Evolutionary conservation across 1,140 invertebrate genomes (phyloP).

Genomic region (Apis florea): DNA sequence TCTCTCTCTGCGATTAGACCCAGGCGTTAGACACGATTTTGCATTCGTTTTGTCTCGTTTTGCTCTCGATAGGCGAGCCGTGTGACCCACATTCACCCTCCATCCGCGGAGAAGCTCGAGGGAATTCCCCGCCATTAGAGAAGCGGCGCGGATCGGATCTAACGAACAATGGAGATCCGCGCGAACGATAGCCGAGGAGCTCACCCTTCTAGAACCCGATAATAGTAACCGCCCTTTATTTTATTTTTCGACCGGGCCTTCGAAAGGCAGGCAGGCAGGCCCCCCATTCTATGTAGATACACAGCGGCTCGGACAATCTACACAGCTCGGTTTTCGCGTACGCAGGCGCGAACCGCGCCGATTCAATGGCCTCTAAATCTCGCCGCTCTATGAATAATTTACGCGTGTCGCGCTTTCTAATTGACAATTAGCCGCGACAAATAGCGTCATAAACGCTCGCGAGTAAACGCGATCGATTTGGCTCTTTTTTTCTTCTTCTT

Average conservation of each 20-base stretch:
- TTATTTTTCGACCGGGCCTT: constrained; percentile 24
- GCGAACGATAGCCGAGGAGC: constrained; percentile 2
- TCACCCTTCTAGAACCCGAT: neutral
- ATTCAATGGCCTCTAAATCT: constrained; percentile 52
- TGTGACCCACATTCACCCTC: constrained; percentile 28
- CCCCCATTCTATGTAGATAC: constrained; percentile 48
- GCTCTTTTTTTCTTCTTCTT: neutral
- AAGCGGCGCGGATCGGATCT: neutral
- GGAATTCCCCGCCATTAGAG: constrained; percentile 37
- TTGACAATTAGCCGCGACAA: constrained; percentile 52
- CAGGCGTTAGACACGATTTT: constrained; percentile 35
- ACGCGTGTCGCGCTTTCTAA: constrained; percentile 47
- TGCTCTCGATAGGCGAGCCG: constrained; percentile 33
- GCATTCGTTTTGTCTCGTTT: constrained; percentile 47
- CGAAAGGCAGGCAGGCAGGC: neutral
- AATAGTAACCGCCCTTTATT: constrained; percentile 29
- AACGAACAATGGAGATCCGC: constrained; percentile 44
- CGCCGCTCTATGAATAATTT: constrained; percentile 53
- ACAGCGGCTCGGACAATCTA: neutral
- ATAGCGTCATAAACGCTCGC: constrained; percentile 44
- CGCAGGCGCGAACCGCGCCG: neutral
- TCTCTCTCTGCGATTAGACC: neutral
- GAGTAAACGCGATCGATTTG: constrained; percentile 14
- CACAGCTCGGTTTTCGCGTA: neutral
- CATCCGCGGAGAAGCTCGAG: neutral